Base-by-base conservation (phyloP, 2,113 vertebrate genomes). In the Paramormyrops kingsleyae region DNA sequence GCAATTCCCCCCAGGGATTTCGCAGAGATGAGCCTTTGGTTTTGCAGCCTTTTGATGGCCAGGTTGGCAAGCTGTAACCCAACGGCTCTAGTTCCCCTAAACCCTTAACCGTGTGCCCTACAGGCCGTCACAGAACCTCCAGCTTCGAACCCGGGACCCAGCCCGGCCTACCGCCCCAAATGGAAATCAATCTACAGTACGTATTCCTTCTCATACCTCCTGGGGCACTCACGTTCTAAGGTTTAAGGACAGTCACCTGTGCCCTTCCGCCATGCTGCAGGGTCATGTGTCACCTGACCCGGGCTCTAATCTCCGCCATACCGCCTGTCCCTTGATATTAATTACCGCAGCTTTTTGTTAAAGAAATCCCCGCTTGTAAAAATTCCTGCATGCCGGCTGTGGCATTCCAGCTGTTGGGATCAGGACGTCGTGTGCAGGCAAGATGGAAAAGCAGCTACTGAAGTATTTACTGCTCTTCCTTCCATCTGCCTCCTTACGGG, bases 31-130 rank as follows among this genome's bases (percentile, higher is more conserved):
- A 90, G 21, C 27, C 44, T 35, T 52, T 62, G 19, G 46, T 74
- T 87, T 70, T 53, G 77, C 59, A 46, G 59, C 13, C 47, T n/a
- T 90, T 90, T 90, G 39, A 87, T 87, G 70, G 46, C 12, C 27
- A 50, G 27, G 56, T 21, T 70, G 6, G 2, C n/a, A 83, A 42
- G 19, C 42, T 7, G 39, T 31, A 50, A n/a, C 59, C 15, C 42
- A 7, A 39, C 87, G 74, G 15, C 27, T 39, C 9, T 49, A 19
- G 21, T 39, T 21, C 31, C 24, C 9, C 52, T 5, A 83, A 19
- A 15, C 87, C 42, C 44, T 70, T 47, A 47, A 46, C 56, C 24
- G 15, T 42, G 10, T 15, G 12, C 1, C 1, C 86, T 35, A 52
- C 19, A 39, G 19, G 3, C 7, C 52, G 42, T 59, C 24, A 84